A percentile compares a stretch with the other conserved stretches of the same genome.
These are phyloP conservation scores for Brevimyrus niger DNA, from an alignment of 2,113 vertebrate genomes.

Conservation along the genomic window DNA sequence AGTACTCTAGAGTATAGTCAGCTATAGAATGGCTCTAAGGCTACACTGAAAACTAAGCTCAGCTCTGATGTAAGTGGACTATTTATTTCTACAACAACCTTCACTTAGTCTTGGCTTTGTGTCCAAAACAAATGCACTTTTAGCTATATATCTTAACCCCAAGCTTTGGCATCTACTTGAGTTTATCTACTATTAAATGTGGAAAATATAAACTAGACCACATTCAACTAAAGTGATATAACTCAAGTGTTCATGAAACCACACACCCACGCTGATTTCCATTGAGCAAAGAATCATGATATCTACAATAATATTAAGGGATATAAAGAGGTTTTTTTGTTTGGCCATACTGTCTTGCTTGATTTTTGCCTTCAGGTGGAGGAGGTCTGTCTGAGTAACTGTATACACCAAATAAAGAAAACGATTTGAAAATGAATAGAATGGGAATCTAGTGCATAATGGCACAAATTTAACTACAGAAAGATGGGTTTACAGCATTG, in stretches of 20 bases:
- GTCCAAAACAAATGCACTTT: conserved; percentile 62
- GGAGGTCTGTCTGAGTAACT: conserved; percentile 61
- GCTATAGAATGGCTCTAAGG: conserved; percentile 40
- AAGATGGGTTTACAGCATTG: conserved; percentile 62
- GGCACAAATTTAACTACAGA: conserved; percentile 66
- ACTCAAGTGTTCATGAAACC: conserved; percentile 33
- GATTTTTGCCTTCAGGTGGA: conserved; percentile 64
- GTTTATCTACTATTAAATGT: not conserved
- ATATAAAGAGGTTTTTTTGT: conserved; percentile 64
- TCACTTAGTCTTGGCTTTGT: conserved; percentile 57
- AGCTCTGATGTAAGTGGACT: conserved; percentile 33
- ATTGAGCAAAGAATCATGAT: conserved; percentile 39
- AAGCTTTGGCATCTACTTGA: conserved; percentile 41
- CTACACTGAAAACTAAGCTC: conserved; percentile 52
- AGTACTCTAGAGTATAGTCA: conserved; percentile 46
- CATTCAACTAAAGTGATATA: not conserved
- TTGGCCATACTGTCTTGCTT: conserved; percentile 61
- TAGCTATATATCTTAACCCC: conserved; percentile 35
- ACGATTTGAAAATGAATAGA: conserved; percentile 66
- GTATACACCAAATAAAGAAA: conserved; percentile 74
- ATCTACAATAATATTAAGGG: conserved; percentile 37
- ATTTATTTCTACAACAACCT: conserved; percentile 58
- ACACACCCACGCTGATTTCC: conserved; percentile 38
- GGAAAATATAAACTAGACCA: not conserved
- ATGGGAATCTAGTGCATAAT: conserved; percentile 56